A percentile compares a stretch with the other conserved stretches of the same genome.
These are phyloP conservation scores for Mormyrus iriodes DNA, from an alignment of 2,113 vertebrate genomes.

Conservation along the genomic window DNA sequence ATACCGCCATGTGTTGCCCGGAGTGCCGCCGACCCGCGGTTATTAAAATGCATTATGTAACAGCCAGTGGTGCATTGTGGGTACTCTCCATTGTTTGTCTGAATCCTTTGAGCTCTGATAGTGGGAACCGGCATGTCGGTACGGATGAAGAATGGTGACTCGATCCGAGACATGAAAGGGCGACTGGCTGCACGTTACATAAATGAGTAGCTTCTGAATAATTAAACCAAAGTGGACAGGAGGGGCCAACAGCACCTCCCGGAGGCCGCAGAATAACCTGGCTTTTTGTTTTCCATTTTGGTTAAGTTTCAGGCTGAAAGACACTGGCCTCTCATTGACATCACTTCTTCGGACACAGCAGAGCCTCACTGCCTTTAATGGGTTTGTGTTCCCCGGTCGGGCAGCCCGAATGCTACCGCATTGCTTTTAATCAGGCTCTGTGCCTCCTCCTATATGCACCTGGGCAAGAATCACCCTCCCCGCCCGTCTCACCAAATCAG, in stretches of 20 bases:
- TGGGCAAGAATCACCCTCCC: constrained; percentile 20
- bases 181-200: neutral
- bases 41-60: constrained; percentile 14
- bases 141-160: neutral
- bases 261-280: neutral
- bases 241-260: neutral
- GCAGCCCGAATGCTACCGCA: neutral
- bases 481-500: no score
- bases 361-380: neutral
- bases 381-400: neutral
- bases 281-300: neutral
- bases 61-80: no score
- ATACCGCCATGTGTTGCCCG: neutral
- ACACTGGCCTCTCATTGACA: neutral
- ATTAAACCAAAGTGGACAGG: neutral
- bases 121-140: neutral
- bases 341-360: neutral
- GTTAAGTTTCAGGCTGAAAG: neutral
- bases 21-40: neutral
- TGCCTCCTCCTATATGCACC: constrained; percentile 13
- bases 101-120: neutral
- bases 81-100: neutral
- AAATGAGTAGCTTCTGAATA: constrained; percentile 8
- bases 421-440: constrained; percentile 27
- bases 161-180: neutral